Evolutionary conservation across 2,888 invertebrate genomes (phyloP), one percentile per base, ranked within the genome.

Genomic region (Pediacus dermestoides): DNA sequence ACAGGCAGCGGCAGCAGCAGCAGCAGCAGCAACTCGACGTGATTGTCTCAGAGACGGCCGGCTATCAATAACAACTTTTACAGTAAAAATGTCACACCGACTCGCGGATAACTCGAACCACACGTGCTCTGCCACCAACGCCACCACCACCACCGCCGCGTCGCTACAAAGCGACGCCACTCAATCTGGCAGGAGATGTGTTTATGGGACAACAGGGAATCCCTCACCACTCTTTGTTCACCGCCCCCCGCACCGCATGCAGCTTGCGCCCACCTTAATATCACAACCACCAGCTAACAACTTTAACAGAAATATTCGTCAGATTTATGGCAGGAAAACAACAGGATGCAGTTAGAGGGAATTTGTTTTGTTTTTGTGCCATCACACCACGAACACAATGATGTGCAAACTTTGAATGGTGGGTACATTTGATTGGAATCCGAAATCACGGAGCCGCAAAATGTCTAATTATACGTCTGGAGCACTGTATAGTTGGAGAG

Each of bases 11-110:
- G 11, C 14, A 26, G 33, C 36, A 28, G 28, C 13, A 28, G 28
- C 10, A 28, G 13, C 28, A 14, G 26, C 12, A 28, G 13, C 23
- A 28, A 14, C 30, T 30, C 30, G 53, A 55, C 57, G 56, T 59
- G 60, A 61, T 60, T 61, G 60, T 59, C 57, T 58, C 57, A 50
- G 47, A 53, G 52, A 50, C 53, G 48, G 52, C 50, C 54, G 53
- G 54, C 61, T 50, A 63, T 63, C 62, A 61, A 63, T 63, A 63
- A 61, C 57, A 63, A 63, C 61, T 61, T 61, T 58, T 54, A 52
- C 60, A 57, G 61, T 61, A 63, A 63, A 63, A 62, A 61, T 60
- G 61, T 62, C 62, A 52, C 52, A 37, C 25, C 30, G 37, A 26
- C 26, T 36, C 35, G 34, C 36, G 34, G 47, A 44, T 44, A 44